These are phyloP conservation scores for Erpetoichthys calabaricus DNA, from an alignment of 2,797 vertebrate species.

Conservation along the genomic window DNA sequence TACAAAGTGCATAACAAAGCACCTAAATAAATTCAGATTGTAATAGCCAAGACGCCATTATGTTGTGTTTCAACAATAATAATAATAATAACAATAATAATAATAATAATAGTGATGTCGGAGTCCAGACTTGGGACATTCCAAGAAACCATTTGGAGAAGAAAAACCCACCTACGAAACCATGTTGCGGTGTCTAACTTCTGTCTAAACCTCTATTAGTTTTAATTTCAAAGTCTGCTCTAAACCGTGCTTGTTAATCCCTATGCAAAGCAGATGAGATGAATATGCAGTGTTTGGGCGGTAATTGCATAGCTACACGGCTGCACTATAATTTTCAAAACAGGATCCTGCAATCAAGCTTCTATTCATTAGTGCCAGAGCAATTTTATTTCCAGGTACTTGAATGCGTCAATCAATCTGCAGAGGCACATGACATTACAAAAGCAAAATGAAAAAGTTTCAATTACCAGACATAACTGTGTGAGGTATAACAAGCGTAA, in stretches of 20 bases:
- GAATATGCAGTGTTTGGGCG: constrained; percentile 97
- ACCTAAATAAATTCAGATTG: no score
- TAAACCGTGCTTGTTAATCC: constrained; percentile 74
- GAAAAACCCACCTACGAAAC: no score
- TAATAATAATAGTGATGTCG: no score
- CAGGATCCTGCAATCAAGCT: constrained; percentile 98
- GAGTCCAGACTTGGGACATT: no score
- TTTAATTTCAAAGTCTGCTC: constrained; percentile 57
- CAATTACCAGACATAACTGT: constrained; percentile 55
- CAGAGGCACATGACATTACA: constrained; percentile 48
- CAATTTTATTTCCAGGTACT: constrained; percentile 96
- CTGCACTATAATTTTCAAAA: constrained; percentile 96
- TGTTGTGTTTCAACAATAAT: no score
- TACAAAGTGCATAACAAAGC: no score
- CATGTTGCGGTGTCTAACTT: constrained; percentile 54
- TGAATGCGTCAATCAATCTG: constrained; percentile 90
- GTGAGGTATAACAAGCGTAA: constrained; percentile 57
- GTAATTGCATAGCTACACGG: constrained; percentile 98
- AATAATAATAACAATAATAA: no score
- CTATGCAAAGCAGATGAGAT: constrained; percentile 87
- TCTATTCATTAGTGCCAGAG: constrained; percentile 98
- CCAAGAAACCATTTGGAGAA: no score
- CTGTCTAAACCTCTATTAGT: constrained; percentile 61
- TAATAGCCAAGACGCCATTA: no score
- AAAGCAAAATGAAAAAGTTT: constrained; percentile 60